Evolutionary conservation across 1,140 invertebrate species (phyloP).

Genomic region (Andricus grossulariae): DNA sequence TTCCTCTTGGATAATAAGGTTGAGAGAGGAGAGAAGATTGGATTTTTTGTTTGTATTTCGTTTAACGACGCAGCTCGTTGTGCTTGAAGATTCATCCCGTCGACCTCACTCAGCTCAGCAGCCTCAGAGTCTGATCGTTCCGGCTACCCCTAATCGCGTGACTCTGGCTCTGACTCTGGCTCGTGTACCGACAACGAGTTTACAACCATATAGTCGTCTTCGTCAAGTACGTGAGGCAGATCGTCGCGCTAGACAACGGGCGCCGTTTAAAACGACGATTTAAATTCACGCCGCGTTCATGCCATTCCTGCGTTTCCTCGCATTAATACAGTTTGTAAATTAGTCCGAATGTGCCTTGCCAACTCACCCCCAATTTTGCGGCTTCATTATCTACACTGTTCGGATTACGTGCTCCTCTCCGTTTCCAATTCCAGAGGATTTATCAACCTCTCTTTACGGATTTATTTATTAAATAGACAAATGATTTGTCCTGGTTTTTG

Average conservation of each 20-base stretch:
- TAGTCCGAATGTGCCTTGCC: conserved; percentile 40
- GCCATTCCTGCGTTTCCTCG: conserved; percentile 46
- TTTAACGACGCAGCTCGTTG: conserved; percentile 16
- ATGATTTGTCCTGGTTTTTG: too few relatives aligned
- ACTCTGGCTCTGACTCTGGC: not conserved
- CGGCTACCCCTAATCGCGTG: conserved; percentile 37
- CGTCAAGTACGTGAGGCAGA: conserved; percentile 62
- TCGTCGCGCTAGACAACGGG: conserved; percentile 64
- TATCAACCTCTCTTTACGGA: not conserved
- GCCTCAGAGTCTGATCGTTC: not conserved
- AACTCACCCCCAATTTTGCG: conserved; percentile 20
- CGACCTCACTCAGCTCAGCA: not conserved
- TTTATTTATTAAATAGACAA: too few relatives aligned
- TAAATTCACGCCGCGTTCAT: conserved; percentile 61
- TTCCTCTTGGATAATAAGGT: conserved; percentile 7
- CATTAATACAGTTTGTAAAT: conserved; percentile 55
- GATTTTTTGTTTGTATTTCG: conserved; percentile 18
- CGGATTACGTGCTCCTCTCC: conserved; percentile 2
- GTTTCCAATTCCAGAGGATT: not conserved
- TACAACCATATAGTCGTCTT: conserved; percentile 40
- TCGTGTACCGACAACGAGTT: conserved; percentile 40
- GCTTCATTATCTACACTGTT: conserved; percentile 14
- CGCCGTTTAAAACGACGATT: conserved; percentile 64
- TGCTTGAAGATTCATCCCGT: conserved; percentile 14
- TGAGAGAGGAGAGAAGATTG: conserved; percentile 3